Conservation (phyloP, 2,888 invertebrate species). For the Sinhomidia bicolor region DNA sequence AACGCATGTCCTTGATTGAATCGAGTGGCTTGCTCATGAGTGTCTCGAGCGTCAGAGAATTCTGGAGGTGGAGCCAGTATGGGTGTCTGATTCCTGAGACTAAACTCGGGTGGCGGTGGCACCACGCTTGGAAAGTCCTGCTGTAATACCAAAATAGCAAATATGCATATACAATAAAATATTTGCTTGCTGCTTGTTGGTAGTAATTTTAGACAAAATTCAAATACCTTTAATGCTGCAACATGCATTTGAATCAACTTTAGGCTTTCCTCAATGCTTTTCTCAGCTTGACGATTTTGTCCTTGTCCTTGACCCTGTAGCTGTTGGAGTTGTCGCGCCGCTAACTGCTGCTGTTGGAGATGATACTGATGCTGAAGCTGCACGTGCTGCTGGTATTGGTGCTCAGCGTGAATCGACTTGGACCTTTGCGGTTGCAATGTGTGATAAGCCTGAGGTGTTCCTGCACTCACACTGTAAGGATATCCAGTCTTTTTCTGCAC, state of each 20-base stretch:
- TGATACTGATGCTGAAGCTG: slow-evolving; percentile 80
- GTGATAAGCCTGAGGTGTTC: slow-evolving; percentile 76
- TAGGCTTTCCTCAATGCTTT: slow-evolving; percentile 81
- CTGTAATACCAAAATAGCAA: slow-evolving; percentile 64
- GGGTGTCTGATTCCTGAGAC: slow-evolving; percentile 81
- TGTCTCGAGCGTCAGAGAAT: slow-evolving; percentile 85
- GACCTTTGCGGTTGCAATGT: slow-evolving; percentile 79
- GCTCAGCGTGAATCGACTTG: slow-evolving; percentile 74
- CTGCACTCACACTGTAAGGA: slow-evolving; percentile 60
- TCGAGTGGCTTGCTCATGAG: slow-evolving; percentile 78
- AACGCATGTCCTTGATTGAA: slow-evolving; percentile 78
- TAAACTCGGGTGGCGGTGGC: slow-evolving; percentile 86
- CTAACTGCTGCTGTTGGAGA: slow-evolving; percentile 78
- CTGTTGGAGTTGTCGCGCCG: slow-evolving; percentile 75
- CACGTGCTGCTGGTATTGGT: slow-evolving; percentile 80
- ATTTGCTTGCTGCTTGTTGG: too few relatives aligned
- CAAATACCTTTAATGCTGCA: slow-evolving; percentile 81
- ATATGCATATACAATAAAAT: neutral
- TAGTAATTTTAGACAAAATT: too few relatives aligned
- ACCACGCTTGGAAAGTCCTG: slow-evolving; percentile 83
- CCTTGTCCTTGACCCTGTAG: slow-evolving; percentile 78
- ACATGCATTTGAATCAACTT: slow-evolving; percentile 81
- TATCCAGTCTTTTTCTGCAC: slow-evolving; percentile 84
- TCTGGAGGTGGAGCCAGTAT: slow-evolving; percentile 94
- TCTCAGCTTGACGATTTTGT: slow-evolving; percentile 80